Evolutionary conservation across 1,140 invertebrate genomes (phyloP).

Genomic region (Heliothis subflexa): DNA sequence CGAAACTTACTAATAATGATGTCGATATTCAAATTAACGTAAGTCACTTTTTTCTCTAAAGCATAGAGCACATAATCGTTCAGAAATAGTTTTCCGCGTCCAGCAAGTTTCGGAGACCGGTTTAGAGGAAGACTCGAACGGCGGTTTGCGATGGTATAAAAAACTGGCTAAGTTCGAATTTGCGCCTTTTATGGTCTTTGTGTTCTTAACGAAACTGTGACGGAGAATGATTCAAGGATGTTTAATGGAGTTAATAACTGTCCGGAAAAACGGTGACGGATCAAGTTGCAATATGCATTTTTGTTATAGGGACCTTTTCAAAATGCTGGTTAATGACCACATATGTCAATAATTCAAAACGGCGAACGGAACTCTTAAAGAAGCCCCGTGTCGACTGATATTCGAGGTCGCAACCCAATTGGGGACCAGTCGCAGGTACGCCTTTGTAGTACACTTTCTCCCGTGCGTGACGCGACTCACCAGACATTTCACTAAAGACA

Average conservation of each 20-base stretch:
- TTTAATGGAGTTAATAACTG: neutral
- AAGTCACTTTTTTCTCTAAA: slow-evolving; percentile 41
- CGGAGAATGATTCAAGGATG: slow-evolving; percentile 15
- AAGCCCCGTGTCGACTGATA: slow-evolving; percentile 72
- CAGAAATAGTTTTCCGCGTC: slow-evolving; percentile 56
- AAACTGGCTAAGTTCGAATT: slow-evolving; percentile 43
- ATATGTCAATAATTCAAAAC: neutral
- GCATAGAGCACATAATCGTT: slow-evolving; percentile 61
- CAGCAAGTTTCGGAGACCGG: slow-evolving; percentile 70
- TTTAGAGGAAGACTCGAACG: slow-evolving; percentile 63
- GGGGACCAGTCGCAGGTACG: slow-evolving; percentile 75
- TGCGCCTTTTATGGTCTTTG: slow-evolving; percentile 15
- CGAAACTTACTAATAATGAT: slow-evolving; percentile 39
- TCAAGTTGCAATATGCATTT: neutral
- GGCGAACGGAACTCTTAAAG: slow-evolving; percentile 53
- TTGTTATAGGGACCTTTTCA: neutral
- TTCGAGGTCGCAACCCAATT: slow-evolving; percentile 84
- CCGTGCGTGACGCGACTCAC: slow-evolving; percentile 75
- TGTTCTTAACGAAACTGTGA: slow-evolving; percentile 3
- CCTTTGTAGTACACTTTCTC: slow-evolving; percentile 83
- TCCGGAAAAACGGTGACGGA: neutral
- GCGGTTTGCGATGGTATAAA: slow-evolving; percentile 69
- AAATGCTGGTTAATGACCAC: neutral
- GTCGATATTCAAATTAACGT: slow-evolving; percentile 27
- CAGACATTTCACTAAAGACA: slow-evolving; percentile 72